Evolutionary conservation across 2,113 vertebrate genomes (phyloP), one percentile per base, ranked within the genome.

Genomic region (Plecotus auritus): DNA sequence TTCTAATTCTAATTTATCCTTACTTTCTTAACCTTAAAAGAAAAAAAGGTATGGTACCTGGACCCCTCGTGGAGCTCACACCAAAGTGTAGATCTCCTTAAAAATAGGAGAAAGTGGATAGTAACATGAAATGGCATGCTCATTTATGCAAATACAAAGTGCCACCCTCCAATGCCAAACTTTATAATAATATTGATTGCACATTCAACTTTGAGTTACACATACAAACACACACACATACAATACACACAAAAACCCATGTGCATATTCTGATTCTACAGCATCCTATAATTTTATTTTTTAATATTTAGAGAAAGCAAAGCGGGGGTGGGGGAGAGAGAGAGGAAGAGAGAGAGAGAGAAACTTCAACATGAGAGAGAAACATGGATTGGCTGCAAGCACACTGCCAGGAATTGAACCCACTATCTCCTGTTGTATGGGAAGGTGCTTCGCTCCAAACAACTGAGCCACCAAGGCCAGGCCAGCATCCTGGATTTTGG

Each of bases 1-100:
- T 3, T 78, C 9, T 91, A 76, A 92, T 61, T 96, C 84, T 64
- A 64, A 92, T 95, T 94, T 95, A 85, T 97, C 80, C 70, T 95
- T 94, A 95, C 45, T 96, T 76, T 91, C n/a, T 73, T 94, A 83
- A 96, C 93, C 12, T 1, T n/a, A 89, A 95, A 54, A 51, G 2
- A 96, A 96, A 95, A 92, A 70, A 26, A 66, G 37, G 1, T 59
- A 61, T 35, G n/a, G 4, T 42, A 72, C 64, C 64, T 80, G 51
- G 61, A 73, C 7, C 51, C 12, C 77, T 28, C 59, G 93, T 83
- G 11, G 92, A 40, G 80, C 32, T 70, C 73, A 88, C 70, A 95
- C 9, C 80, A 96, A 70, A 80, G 61, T 59, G 51, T 96, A 83
- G 22, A 26, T 95, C 20, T 0, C 82, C 11, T 92, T 96, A 56